Evolutionary conservation across 2,113 vertebrate species (phyloP).

Genomic region (Ciconia maguari): DNA sequence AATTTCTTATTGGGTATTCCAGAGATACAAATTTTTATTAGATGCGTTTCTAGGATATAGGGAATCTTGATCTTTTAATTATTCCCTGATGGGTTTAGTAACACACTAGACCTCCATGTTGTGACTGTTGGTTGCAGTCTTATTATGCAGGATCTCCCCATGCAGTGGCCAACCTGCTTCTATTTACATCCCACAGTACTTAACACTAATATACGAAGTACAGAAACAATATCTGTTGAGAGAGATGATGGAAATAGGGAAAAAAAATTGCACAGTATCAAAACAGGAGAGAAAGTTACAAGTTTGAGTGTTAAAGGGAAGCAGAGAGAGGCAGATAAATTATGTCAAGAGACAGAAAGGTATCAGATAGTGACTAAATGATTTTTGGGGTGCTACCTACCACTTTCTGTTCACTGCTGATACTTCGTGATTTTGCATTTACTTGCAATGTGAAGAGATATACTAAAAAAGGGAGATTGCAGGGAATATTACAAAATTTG

Average conservation of each 20-base stretch:
- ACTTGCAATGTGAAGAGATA: background rate
- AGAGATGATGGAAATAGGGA: fast-evolving
- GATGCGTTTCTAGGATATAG: background rate
- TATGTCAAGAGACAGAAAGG: background rate
- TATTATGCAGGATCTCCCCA: background rate
- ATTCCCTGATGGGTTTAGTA: background rate
- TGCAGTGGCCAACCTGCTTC: background rate
- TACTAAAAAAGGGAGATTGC: background rate
- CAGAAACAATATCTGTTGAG: fast-evolving
- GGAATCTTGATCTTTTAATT: background rate
- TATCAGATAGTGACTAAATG: background rate
- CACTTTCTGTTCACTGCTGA: background rate
- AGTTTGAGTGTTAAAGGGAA: background rate
- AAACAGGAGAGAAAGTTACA: background rate
- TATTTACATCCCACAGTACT: background rate
- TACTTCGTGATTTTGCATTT: background rate
- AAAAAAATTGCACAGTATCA: background rate
- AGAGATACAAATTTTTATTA: background rate
- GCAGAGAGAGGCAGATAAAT: background rate
- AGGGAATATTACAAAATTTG: background rate
- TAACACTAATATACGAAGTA: background rate
- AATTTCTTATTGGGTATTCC: background rate
- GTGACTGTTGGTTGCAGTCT: background rate
- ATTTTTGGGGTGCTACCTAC: background rate
- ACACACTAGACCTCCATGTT: background rate